Evolutionary conservation across 2,888 invertebrate genomes (phyloP).

Genomic region (Panopea generosa): DNA sequence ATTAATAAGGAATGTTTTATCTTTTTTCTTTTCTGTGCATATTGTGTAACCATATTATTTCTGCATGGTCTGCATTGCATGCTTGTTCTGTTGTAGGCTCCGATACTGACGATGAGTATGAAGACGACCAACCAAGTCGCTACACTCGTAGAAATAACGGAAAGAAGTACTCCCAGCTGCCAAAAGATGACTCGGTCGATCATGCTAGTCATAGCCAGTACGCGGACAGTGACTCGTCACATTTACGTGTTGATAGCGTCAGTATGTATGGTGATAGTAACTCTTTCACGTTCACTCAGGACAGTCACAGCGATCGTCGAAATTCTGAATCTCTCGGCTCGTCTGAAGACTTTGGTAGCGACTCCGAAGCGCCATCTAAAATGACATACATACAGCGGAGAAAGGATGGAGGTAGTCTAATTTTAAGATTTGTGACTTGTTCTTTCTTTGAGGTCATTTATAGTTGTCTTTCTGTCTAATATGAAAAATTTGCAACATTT

Average conservation of each 20-base stretch:
- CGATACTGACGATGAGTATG: slow-evolving; percentile 82
- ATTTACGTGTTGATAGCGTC: slow-evolving; percentile 56
- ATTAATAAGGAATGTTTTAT: no score
- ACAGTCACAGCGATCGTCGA: slow-evolving; percentile 65
- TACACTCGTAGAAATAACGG: slow-evolving; percentile 79
- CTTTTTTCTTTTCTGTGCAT: slow-evolving; percentile 11
- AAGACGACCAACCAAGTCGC: slow-evolving; percentile 68
- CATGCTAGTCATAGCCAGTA: slow-evolving; percentile 41
- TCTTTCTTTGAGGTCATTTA: no score
- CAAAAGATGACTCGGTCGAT: slow-evolving; percentile 78
- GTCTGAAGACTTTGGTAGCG: slow-evolving; percentile 79
- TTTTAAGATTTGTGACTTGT: neutral
- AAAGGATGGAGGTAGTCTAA: slow-evolving; percentile 65
- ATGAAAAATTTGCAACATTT: no score
- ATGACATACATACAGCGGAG: slow-evolving; percentile 80
- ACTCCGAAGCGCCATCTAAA: slow-evolving; percentile 75
- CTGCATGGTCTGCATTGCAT: slow-evolving; percentile 52
- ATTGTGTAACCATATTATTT: slow-evolving; percentile 29
- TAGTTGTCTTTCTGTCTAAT: no score
- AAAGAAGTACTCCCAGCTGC: slow-evolving; percentile 81
- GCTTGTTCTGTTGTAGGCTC: slow-evolving; percentile 79
- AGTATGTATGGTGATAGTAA: slow-evolving; percentile 63
- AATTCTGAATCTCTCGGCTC: slow-evolving; percentile 72
- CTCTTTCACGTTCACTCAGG: slow-evolving; percentile 62
- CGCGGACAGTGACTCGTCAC: slow-evolving; percentile 46